A percentile compares a stretch with the other conserved stretches of the same genome.
These are phyloP conservation scores for Australoheros facetus DNA, from an alignment of 2,797 vertebrate genomes.

Conservation along the genomic window DNA sequence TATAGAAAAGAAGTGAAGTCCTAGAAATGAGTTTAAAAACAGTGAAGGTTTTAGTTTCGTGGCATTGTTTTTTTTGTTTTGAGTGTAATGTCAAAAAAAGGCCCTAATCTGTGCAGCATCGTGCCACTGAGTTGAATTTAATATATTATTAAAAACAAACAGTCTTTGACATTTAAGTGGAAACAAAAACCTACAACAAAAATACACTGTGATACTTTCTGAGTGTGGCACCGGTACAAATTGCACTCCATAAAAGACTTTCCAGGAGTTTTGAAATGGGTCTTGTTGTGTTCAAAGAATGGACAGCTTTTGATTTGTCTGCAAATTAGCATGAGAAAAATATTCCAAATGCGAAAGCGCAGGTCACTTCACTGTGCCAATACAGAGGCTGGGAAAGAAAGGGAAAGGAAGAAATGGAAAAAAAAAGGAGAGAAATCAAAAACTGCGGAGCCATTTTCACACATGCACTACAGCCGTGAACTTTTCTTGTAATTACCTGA, in stretches of 20 bases:
- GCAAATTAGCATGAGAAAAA: constrained; percentile 39
- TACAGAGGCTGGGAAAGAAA: background rate
- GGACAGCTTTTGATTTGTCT: constrained; percentile 7
- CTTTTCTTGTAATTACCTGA: background rate
- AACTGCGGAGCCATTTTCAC: constrained; percentile 1
- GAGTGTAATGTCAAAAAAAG: background rate
- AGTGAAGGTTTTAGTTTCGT: background rate
- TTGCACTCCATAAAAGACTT: constrained; percentile 6
- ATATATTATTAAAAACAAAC: background rate
- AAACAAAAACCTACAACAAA: background rate
- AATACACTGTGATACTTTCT: background rate
- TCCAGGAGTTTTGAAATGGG: constrained; percentile 3
- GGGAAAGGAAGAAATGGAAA: background rate
- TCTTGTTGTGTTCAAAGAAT: constrained; percentile 12
- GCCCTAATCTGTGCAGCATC: background rate
- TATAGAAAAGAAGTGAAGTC: background rate
- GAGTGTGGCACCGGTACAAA: background rate
- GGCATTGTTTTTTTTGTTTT: background rate
- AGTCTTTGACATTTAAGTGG: constrained; percentile 17
- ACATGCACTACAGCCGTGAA: background rate
- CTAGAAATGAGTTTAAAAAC: background rate
- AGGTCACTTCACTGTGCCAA: constrained; percentile 23
- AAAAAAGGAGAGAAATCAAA: background rate
- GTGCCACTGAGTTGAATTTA: background rate
- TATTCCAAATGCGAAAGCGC: background rate